Percentiles rank a stretch among this genome's conserved stretches.
phyloP scores from a whole-genome alignment of 35 echinoderm and acorn worm genomes.

The Stichopus chloronotus region DNA sequence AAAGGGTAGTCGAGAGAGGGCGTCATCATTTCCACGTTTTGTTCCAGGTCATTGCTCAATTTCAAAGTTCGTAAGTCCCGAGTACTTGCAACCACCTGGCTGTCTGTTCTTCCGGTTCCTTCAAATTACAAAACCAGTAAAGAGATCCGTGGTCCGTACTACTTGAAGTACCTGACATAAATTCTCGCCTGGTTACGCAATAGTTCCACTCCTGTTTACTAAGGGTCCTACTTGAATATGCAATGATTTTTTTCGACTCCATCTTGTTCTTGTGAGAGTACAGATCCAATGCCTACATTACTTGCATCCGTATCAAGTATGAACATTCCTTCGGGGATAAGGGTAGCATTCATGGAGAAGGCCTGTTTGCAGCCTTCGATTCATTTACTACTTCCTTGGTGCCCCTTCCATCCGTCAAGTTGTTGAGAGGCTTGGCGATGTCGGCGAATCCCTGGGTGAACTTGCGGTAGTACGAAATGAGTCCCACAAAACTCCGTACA shows the following conservation, averaged over 20 bases:
- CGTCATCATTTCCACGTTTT: too few species aligned
- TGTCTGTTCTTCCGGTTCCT: too few species aligned
- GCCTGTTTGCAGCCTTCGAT: neutral
- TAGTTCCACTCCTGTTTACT: conserved; percentile 46
- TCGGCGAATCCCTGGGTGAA: too few species aligned
- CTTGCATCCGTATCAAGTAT: conserved; percentile 75
- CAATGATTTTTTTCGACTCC: conserved; percentile 65
- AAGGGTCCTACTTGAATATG: conserved; percentile 53
- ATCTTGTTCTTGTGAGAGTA: conserved; percentile 64
- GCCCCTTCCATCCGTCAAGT: too few species aligned
- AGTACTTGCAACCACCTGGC: too few species aligned
- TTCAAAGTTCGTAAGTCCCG: too few species aligned
- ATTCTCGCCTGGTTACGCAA: conserved; percentile 45
- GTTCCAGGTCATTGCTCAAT: too few species aligned
- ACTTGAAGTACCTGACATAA: conserved; percentile 47
- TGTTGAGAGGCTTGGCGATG: too few species aligned
- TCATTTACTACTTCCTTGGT: neutral
- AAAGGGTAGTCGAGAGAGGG: too few species aligned
- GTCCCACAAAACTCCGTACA: too few species aligned
- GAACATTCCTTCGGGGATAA: conserved; percentile 29
- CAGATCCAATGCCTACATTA: conserved; percentile 40
- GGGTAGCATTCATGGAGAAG: conserved; percentile 60
- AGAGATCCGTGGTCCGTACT: conserved; percentile 50
- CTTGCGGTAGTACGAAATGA: too few species aligned
- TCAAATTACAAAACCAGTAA: too few species aligned